Conservation (phyloP, 1,140 invertebrate genomes). For the Sarcophaga bullata region DNA sequence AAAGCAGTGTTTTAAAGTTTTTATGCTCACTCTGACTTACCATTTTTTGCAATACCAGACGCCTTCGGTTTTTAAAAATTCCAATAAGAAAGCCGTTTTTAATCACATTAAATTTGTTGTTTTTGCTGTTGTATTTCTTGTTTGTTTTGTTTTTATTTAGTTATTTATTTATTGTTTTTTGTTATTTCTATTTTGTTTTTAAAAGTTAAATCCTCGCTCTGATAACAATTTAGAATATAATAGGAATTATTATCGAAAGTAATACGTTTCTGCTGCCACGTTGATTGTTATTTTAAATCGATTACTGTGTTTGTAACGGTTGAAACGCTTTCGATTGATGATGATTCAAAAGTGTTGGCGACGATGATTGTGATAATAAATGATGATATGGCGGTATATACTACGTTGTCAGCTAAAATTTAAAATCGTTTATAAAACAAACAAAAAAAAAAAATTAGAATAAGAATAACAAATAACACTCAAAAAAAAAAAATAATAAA, state of each 20-base stretch:
- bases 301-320: background rate
- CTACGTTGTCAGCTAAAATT: conserved; percentile 22
- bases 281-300: background rate
- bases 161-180: no score
- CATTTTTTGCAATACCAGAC: no score
- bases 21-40: no score
- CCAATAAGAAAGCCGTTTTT: no score
- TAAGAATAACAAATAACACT: conserved; percentile 7
- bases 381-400: conserved; percentile 4
- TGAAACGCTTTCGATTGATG: background rate
- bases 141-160: no score
- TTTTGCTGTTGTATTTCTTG: no score
- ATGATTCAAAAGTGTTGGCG: background rate
- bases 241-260: background rate
- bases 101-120: no score
- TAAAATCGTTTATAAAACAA: conserved; percentile 18
- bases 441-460: background rate
- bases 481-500: no score
- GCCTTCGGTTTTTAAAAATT: no score
- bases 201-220: conserved; percentile 9
- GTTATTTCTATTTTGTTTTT: background rate
- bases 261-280: background rate
- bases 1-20: no score
- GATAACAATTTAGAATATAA: background rate
- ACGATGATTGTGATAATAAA: background rate